phyloP scores from a whole-genome alignment of 53 echinoderm and acorn worm genomes.

The Patiria pectinifera region DNA sequence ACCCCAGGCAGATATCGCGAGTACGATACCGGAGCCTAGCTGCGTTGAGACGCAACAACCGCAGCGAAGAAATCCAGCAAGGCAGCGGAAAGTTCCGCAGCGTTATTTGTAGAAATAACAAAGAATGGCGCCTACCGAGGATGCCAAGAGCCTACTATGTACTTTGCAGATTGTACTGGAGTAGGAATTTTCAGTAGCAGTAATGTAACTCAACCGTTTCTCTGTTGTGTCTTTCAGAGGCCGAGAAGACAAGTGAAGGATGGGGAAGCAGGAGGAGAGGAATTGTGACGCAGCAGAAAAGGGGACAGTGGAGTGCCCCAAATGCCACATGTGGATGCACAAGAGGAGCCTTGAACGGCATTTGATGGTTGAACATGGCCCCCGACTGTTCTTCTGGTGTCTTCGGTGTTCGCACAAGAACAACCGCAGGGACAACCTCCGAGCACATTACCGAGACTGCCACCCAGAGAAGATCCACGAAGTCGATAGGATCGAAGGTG shows the following conservation, averaged over 20 bases:
- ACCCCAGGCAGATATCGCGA: too few relatives aligned
- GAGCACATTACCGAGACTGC: conserved; percentile 15
- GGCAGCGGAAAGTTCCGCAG: background rate
- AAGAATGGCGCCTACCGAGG: too few relatives aligned
- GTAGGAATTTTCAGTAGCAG: background rate
- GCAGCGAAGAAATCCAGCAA: background rate
- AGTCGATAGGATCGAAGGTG: background rate
- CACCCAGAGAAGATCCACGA: background rate
- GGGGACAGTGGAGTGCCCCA: conserved; percentile 7
- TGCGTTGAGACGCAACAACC: too few relatives aligned
- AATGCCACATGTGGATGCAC: background rate
- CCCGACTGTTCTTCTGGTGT: conserved; percentile 17
- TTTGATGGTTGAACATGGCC: background rate
- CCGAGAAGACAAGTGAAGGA: background rate
- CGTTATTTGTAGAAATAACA: too few relatives aligned
- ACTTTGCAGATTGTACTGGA: background rate
- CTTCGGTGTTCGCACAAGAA: background rate
- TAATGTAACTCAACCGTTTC: background rate
- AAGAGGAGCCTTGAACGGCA: conserved; percentile 26
- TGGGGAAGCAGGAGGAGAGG: background rate
- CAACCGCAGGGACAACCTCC: conserved; percentile 8
- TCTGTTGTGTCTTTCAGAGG: background rate
- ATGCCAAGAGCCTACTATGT: too few relatives aligned
- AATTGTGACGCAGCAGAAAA: background rate
- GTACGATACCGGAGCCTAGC: too few relatives aligned